These are phyloP conservation scores for Ictalurus punctatus DNA, from an alignment of 2,113 vertebrate species.

Conservation along the genomic window DNA sequence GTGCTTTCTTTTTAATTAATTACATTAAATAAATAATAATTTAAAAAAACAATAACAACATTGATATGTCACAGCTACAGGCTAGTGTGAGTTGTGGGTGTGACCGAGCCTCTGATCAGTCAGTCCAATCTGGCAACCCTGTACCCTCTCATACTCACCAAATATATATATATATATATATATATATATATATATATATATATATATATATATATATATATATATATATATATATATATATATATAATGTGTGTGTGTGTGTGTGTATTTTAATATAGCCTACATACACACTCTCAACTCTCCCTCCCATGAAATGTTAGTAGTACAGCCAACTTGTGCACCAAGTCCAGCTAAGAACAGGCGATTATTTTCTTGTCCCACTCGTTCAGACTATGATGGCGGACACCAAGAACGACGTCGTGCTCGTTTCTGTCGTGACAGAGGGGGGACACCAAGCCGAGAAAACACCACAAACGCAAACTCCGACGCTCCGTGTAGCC, in stretches of 20 bases:
- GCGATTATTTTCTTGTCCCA: not conserved
- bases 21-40: not conserved
- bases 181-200: too few relatives aligned
- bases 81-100: not conserved
- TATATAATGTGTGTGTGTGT: too few relatives aligned
- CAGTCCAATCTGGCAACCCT: not conserved
- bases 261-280: too few relatives aligned
- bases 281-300: too few relatives aligned
- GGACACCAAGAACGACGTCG: not conserved
- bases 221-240: too few relatives aligned
- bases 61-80: too few relatives aligned
- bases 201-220: too few relatives aligned
- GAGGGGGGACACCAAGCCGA: not conserved
- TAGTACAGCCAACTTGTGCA: too few relatives aligned
- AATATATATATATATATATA: too few relatives aligned
- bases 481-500: constrained; percentile 15
- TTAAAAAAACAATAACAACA: not conserved
- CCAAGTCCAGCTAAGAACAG: not conserved
- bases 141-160: not conserved
- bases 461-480: not conserved
- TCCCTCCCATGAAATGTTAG: too few relatives aligned
- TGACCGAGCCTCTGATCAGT: not conserved
- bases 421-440: not conserved
- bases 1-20: not conserved
- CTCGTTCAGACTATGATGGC: not conserved